These are phyloP conservation scores for Cetoscarus ocellatus DNA, from an alignment of 2,797 vertebrate genomes.

Conservation along the genomic window DNA sequence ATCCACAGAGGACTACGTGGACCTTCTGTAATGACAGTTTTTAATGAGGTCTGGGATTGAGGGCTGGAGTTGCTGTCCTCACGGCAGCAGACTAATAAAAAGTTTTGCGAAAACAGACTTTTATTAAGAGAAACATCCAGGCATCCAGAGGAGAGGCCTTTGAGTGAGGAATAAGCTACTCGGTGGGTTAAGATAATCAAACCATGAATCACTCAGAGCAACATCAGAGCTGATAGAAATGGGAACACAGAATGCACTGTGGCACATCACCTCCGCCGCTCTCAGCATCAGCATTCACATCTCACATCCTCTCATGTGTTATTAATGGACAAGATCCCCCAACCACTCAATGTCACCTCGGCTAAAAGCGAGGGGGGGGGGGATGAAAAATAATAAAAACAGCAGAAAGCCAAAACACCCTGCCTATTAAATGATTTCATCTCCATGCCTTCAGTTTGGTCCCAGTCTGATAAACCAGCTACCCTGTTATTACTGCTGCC, in stretches of 20 bases:
- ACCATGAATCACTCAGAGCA: slow-evolving; percentile 60
- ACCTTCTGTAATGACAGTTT: slow-evolving; percentile 51
- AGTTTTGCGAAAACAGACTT: slow-evolving; percentile 27
- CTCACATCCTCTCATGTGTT: slow-evolving; percentile 70
- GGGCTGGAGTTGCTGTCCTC: slow-evolving; percentile 64
- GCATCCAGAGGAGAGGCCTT: slow-evolving; percentile 23
- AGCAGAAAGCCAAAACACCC: slow-evolving; percentile 56
- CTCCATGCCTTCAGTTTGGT: slow-evolving; percentile 56
- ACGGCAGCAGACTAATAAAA: slow-evolving; percentile 44
- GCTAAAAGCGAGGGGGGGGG: not conserved
- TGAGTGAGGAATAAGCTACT: slow-evolving; percentile 19
- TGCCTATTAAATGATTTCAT: slow-evolving; percentile 75
- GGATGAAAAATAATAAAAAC: slow-evolving; percentile 45
- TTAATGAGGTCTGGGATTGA: slow-evolving; percentile 57
- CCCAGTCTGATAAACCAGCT: slow-evolving; percentile 60
- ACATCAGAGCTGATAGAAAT: slow-evolving; percentile 51
- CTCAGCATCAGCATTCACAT: slow-evolving; percentile 63
- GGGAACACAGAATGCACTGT: slow-evolving; percentile 52
- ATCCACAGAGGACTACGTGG: slow-evolving; percentile 22
- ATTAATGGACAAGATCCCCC: slow-evolving; percentile 71
- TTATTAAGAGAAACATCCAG: slow-evolving; percentile 45
- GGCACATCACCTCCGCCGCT: slow-evolving; percentile 52
- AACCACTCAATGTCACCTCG: slow-evolving; percentile 71
- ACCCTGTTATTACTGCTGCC: slow-evolving; percentile 55
- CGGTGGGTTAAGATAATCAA: slow-evolving; percentile 64